Base-by-base conservation (phyloP, 2,888 invertebrate genomes). In the Drosophila kuntzei region DNA sequence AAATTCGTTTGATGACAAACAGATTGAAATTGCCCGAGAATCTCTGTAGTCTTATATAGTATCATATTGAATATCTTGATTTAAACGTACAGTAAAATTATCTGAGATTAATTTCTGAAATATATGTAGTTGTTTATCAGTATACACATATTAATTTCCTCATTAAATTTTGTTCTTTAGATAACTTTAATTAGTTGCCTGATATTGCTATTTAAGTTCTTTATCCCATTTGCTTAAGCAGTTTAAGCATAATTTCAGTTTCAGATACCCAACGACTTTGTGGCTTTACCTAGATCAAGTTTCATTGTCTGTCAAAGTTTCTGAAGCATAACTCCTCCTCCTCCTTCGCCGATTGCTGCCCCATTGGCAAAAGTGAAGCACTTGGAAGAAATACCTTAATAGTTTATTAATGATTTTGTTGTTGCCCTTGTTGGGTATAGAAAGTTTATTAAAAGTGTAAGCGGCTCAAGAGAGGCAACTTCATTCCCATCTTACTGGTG, bases 401-500 rank as follows among this genome's bases (percentile, higher is more conserved):
- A 86, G 87, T 83, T 83, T 83, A 83, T 83, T 83, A 83, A 83
- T 83, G 89, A 88, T 80, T 88, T 80, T 74, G 70, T 55, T 70
- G 62, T 44, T 65, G 63, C 60, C 54, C 37, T 65, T 59, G 25
- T 66, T 59, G 72, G 66, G 51, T 32, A 16, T 39, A 29, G 63
- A 58, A 88, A 83, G 80, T 83, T 82, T 86, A 83, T 79, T 83
- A 86, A 76, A 73, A 74, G 72, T 51, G 55, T 69, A 69, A 68
- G 64, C 54, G 67, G 62, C 66, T 57, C 49, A 37, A 59, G 55
- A 36, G 34, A 32, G 32, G 5, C 16, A 4, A 9, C 54, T 25
- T 8, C 18, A 3, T n/a, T 16, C 8, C 6, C 14, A n/a, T 20
- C 2, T 16, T 6, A 12, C 32, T 36, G 3, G 20, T 7, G 1